Evolutionary conservation across 2,113 vertebrate genomes (phyloP), one percentile per base, ranked within the genome.

Genomic region (Dipodomys stephensi): DNA sequence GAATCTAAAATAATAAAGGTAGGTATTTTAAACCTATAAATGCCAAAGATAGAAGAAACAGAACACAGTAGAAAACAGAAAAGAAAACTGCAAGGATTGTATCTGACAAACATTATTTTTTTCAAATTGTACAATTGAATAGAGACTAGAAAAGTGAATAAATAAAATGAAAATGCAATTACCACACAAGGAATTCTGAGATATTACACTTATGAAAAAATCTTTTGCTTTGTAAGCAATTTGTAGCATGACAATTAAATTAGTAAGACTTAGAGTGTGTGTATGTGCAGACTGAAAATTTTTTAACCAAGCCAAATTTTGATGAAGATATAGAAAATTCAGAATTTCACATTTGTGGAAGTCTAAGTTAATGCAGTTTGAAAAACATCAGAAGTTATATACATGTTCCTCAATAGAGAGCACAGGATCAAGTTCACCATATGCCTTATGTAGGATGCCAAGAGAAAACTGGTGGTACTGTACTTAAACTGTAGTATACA

Each of bases 111-210:
- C 13, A 49, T 62, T 83, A 72, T 27, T 86, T 16, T 60, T 86
- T 16, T 60, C 20, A 79, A 30, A 69, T 7, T 28, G 18, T 15
- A 84, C 20, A 80, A 44, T 35, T 68, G 44, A 95, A 53, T 9
- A 76, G 80, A 94, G 84, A 39, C 18, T 69, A 83, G 74, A 72
- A 90, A 88, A 89, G 78, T 83, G n/a, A 90, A 83, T 6, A 77
- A 86, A 72, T 83, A 16, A 68, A 83, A 62, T 27, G 62, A 46
- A 80, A 23, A 91, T 11, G 30, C 18, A 69, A 87, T 87, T 77
- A 20, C 87, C 64, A 80, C 39, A 77, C 35, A 87, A 93, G 80
- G 23, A 85, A 91, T 65, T 2, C 23, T 86, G 32, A 88, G 11
- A 91, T 4, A 64, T 44, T 3, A 78, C 22, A 88, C 7, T 35